Percentiles rank a stretch among this genome's conserved stretches.
These are phyloP conservation scores for Apteryx owenii DNA, from an alignment of 2,113 vertebrate genomes.

Conservation along the genomic window DNA sequence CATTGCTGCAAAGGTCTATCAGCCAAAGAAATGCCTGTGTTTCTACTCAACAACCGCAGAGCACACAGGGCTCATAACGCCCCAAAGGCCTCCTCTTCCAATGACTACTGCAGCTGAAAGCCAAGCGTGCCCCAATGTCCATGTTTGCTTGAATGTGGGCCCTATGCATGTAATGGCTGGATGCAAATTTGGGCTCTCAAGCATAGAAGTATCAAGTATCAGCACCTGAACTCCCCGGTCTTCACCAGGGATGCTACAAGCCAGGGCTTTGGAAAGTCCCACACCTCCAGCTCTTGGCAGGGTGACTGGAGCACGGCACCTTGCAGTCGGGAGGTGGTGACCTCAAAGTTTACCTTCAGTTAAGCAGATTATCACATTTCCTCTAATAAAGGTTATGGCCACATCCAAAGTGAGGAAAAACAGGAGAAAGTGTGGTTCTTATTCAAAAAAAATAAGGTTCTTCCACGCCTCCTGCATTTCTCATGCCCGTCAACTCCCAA, in stretches of 20 bases:
- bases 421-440: rapidly evolving
- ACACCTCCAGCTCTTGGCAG: background rate
- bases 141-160: background rate
- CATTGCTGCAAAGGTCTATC: background rate
- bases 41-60: background rate
- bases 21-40: background rate
- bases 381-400: background rate
- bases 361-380: background rate
- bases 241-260: background rate
- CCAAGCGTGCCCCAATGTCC: background rate
- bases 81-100: background rate
- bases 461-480: background rate
- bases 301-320: background rate
- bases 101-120: background rate
- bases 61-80: rapidly evolving
- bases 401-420: background rate
- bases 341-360: rapidly evolving
- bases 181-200: background rate
- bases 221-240: background rate
- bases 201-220: background rate
- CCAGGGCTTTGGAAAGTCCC: background rate
- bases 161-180: background rate
- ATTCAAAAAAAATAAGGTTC: background rate
- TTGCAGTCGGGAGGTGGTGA: rapidly evolving
- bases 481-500: rapidly evolving